Evolutionary conservation across 1,140 invertebrate species (phyloP).

Genomic region (Psix sp.): DNA sequence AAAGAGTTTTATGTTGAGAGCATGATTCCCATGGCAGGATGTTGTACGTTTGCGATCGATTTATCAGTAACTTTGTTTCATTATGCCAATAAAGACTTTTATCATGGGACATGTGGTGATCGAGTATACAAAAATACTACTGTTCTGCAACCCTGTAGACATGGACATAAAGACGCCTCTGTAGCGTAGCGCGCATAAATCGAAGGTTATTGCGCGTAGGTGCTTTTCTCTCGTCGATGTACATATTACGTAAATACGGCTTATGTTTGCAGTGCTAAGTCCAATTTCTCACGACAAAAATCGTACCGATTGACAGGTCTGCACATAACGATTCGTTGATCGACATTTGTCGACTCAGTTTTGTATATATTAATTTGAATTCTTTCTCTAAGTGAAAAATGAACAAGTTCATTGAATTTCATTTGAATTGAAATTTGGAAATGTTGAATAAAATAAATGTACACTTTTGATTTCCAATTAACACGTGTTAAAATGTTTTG

Average conservation of each 20-base stretch:
- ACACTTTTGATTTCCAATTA: too few relatives aligned
- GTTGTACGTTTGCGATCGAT: slow-evolving; percentile 58
- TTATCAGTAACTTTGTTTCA: slow-evolving; percentile 56
- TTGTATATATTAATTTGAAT: too few relatives aligned
- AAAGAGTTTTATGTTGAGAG: slow-evolving; percentile 52
- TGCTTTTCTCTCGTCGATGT: slow-evolving; percentile 37
- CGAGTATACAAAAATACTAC: slow-evolving; percentile 66
- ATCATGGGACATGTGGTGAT: slow-evolving; percentile 62
- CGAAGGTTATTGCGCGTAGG: slow-evolving; percentile 60
- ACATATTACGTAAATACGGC: slow-evolving; percentile 57
- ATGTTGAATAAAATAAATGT: too few relatives aligned
- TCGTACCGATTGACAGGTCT: background rate
- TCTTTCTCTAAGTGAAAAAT: too few relatives aligned
- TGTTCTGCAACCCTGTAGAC: slow-evolving; percentile 62
- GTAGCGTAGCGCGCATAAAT: slow-evolving; percentile 55
- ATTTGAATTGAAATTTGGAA: too few relatives aligned
- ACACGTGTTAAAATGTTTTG: too few relatives aligned
- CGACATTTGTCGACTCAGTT: too few relatives aligned
- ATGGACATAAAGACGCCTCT: slow-evolving; percentile 63
- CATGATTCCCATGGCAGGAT: slow-evolving; percentile 59
- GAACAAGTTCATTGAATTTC: too few relatives aligned
- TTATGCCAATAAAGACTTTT: slow-evolving; percentile 62
- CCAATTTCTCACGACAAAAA: slow-evolving; percentile 53
- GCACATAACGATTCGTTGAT: too few relatives aligned
- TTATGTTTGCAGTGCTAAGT: slow-evolving; percentile 38